A percentile compares a stretch with the other conserved stretches of the same genome.
Evolutionary conservation across 2,113 vertebrate species (phyloP).

Genomic region (Phainopepla nitens): DNA sequence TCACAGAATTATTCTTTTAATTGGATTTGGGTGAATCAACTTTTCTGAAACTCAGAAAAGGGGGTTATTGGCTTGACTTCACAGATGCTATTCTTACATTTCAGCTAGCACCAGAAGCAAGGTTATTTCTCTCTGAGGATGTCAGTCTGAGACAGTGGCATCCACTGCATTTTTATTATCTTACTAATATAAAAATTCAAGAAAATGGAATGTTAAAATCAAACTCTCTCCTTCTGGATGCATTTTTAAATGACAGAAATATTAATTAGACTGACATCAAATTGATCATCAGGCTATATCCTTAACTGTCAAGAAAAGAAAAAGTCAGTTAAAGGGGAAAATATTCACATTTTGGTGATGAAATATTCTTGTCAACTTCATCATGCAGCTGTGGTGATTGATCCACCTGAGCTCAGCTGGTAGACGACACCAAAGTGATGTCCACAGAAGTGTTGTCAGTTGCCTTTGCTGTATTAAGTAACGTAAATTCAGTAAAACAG

Average conservation of each 20-base stretch:
- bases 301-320: background rate
- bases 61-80: background rate
- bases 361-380: background rate
- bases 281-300: background rate
- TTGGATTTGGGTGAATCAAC: background rate
- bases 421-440: background rate
- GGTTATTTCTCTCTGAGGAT: background rate
- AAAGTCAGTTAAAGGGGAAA: background rate
- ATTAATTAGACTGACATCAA: background rate
- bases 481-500: background rate
- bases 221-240: background rate
- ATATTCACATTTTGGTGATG: background rate
- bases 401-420: background rate
- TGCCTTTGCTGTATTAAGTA: background rate
- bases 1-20: conserved; percentile 32
- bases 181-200: background rate
- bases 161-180: background rate
- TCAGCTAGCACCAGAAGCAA: background rate
- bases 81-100: background rate
- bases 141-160: background rate
- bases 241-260: background rate
- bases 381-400: background rate
- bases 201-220: background rate
- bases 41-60: background rate
- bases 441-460: background rate